Base-by-base conservation (phyloP, 2,888 invertebrate genomes). In the Noctuana brunneofusca region DNA sequence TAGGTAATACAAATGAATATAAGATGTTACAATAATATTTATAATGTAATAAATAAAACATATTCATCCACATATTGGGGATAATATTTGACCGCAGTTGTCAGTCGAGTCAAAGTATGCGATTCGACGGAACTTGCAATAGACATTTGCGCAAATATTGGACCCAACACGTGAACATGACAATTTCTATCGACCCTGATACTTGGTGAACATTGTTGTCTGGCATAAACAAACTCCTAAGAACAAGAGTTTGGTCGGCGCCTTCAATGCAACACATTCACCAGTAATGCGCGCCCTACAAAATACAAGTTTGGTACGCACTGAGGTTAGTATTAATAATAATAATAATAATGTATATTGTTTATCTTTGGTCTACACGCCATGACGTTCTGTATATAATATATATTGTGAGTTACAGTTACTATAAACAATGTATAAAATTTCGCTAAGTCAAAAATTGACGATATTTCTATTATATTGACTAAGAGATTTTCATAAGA, bases 371-470 rank as follows among this genome's bases (percentile, higher is more conserved):
- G 91, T 91, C 86, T 90, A 83, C 79, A 83, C 84, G 80, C 83
- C 83, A 83, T 81, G 84, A 87, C 84, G 80, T 76, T 81, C 87
- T 85, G 87, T 86, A 81, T 86, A 82, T 78, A 52, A 32, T 52
- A 79, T 62, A 82, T 78, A 79, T 77, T 85, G 79, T 83, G 86
- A 84, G 79, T 84, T 83, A 86, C 76, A 83, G 79, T 86, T 72
- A 80, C 81, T 86, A 89, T 88, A 89, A 88, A 89, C 84, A 87
- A 90, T 80, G 87, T 90, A 89, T 89, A 91, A 91, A 91, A 91
- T 89, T 91, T 90, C 86, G 87, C 89, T 91, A 89, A 85, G 90
- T 91, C 89, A 90, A 87, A 89, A 91, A 90, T 91, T 90, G 90
- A 91, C 91, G 81, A 86, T 82, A 86, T 88, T 89, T 85, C 83